Evolutionary conservation across 1,140 invertebrate species (phyloP), one percentile per base, ranked within the genome.

Genomic region (Sycobia sp.): DNA sequence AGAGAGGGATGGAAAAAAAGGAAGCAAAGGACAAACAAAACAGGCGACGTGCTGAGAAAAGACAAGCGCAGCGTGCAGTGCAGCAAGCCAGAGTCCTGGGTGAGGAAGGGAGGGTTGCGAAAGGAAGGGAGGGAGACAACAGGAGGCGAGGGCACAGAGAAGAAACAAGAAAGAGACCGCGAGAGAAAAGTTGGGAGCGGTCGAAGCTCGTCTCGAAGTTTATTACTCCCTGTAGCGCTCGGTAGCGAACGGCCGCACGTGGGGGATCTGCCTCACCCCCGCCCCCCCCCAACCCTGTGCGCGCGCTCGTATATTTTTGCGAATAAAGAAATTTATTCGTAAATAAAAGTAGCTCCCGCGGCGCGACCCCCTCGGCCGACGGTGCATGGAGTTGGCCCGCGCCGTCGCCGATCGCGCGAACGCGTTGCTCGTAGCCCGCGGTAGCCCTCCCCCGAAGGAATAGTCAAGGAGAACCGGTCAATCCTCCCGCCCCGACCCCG

Each of bases 141-240:
- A 39, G 39, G 53, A 66, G 55, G 29, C 29, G 29, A 11, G 5
- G 29, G 29, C 29, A 4, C 29, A 32, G 44, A 67, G 4, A 63
- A 61, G 55, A 61, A 49, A 56, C 62, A 41, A 41, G 55, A 20
- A 43, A 53, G 49, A 53, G 29, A 59, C 41, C 41, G 22, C 22
- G 47, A 36, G 59, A 1, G 29, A 58, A 62, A 67, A 69, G 38
- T 65, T 67, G 62, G 23, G 44, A 67, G 43, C 50, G 64, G 27
- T 46, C 56, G 43, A 51, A 54, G 51, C 57, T 47, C 56, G 25
- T 44, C 41, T 43, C 41, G 20, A 62, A 62, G 5, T 62, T 62
- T 62, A 55, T 62, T 55, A 65, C 47, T 65, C 62, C 49, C 62
- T 32, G 43, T 36, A 36, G 55, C 49, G 36, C 34, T 16, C 34